A percentile compares a stretch with the other conserved stretches of the same genome.
Conservation (phyloP, 2,113 vertebrate genomes). For the Callorhinus ursinus region DNA sequence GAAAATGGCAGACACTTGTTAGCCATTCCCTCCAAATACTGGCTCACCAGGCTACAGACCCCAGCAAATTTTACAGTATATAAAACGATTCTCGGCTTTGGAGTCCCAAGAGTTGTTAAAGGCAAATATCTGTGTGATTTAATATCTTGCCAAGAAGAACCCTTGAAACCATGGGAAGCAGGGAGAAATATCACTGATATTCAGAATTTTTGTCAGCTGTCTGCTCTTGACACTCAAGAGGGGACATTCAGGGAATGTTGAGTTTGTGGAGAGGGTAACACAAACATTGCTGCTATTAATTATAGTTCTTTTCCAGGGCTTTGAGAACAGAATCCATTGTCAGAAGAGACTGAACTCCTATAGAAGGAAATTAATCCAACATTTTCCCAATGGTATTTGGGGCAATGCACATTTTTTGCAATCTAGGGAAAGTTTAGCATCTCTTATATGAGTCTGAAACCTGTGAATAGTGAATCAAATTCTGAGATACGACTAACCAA, state of each 20-base stretch:
- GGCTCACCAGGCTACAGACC: background rate
- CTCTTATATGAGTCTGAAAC: background rate
- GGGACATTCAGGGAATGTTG: background rate
- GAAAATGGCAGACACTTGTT: background rate
- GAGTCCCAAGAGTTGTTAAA: background rate
- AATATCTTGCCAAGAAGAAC: background rate
- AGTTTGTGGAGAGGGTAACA: background rate
- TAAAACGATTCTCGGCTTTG: background rate
- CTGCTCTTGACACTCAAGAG: background rate
- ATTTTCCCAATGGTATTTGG: background rate
- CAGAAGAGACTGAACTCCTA: background rate
- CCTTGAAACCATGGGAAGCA: background rate
- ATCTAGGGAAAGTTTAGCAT: background rate
- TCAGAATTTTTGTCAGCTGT: background rate
- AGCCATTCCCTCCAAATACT: background rate
- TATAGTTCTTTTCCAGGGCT: background rate
- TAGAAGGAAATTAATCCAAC: background rate
- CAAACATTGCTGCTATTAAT: background rate
- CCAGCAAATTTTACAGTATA: background rate
- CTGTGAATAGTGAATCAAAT: conserved; percentile 8
- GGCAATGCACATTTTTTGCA: background rate
- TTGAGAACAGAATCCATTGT: background rate
- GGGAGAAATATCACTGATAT: background rate
- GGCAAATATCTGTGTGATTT: background rate
- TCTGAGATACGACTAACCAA: background rate